Base-by-base conservation (phyloP, 2,797 vertebrate species). In the Dermochelys coriacea region DNA sequence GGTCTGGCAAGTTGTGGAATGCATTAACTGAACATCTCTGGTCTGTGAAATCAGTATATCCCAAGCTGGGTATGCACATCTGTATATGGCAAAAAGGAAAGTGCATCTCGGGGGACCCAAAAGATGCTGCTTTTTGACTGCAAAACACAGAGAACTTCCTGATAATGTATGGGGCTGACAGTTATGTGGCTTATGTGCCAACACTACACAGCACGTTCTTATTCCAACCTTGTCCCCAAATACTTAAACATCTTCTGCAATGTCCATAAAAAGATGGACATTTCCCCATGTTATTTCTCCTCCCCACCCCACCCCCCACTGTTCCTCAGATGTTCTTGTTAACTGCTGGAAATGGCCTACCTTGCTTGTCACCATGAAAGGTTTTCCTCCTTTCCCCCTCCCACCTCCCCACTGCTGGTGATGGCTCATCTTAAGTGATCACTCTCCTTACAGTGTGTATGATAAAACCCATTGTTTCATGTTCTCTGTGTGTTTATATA, bases 81-180 rank as follows among this genome's bases (percentile, higher is more conserved):
- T 81, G 34, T 79, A 87, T n/a, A 49, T 54, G 49, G 18, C 21
- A 52, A 57, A 89, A 19, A 21, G 87, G 37, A 91, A 85, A 78
- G 3, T 6, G 3, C 68, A 84, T 93, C 71, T n/a, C 19, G 51
- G n/a, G 34, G 10, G 9, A 3, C 1, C n/a, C 25, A 23, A 2
- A 71, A 82, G 16, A 9, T 77, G 14, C 5, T 10, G 27, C 29
- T 86, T 61, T 19, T 29, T 52, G 49, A 80, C n/a, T 64, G 9
- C 12, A 80, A 80, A 52, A 80, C 47, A 64, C 9, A 50, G 52
- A 83, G 2, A 31, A 2, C 57, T 47, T 10, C 68, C 16, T 8
- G 6, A 41, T 16, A 34, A 2, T 5, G 71, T 41, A 18, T 21
- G 19, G 19, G n/a, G 37, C 21, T 23, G n/a, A 37, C n/a, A 23